A percentile compares a stretch with the other conserved stretches of the same genome.
Conservation (phyloP, 1,140 invertebrate genomes). For the Mycetomoellerius zeteki region DNA sequence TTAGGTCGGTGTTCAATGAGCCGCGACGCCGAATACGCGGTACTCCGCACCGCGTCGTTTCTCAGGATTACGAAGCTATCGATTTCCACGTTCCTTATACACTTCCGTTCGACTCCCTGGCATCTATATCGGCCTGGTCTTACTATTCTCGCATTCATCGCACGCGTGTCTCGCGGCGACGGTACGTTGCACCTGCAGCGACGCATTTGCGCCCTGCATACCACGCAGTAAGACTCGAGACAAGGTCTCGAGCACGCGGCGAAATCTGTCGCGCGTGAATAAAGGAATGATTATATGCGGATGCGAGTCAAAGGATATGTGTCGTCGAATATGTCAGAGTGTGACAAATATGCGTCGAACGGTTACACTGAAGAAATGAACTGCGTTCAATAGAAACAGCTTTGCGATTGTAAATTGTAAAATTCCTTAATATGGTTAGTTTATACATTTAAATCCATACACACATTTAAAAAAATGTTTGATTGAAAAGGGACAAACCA, state of each 20-base stretch:
- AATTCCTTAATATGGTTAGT: too few relatives aligned
- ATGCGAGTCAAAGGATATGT: not conserved
- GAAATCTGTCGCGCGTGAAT: constrained; percentile 20
- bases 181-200: constrained; percentile 38
- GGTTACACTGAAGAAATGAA: not conserved
- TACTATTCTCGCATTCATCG: constrained; percentile 37
- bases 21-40: constrained; percentile 5
- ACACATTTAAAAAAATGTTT: too few relatives aligned
- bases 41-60: not conserved
- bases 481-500: too few relatives aligned
- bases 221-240: not conserved
- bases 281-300: constrained; percentile 10
- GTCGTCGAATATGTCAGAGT: not conserved
- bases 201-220: constrained; percentile 15
- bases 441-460: too few relatives aligned
- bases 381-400: too few relatives aligned
- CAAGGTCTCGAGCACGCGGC: constrained; percentile 52
- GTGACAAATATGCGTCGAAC: not conserved
- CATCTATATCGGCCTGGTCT: not conserved
- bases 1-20: constrained; percentile 31
- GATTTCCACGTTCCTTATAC: constrained; percentile 39
- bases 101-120: constrained; percentile 47
- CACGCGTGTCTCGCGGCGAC: constrained; percentile 28
- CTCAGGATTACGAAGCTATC: constrained; percentile 13
- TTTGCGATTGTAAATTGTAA: too few relatives aligned